Evolutionary conservation across 2,888 invertebrate species (phyloP).

Genomic region (Beris morrisii): DNA sequence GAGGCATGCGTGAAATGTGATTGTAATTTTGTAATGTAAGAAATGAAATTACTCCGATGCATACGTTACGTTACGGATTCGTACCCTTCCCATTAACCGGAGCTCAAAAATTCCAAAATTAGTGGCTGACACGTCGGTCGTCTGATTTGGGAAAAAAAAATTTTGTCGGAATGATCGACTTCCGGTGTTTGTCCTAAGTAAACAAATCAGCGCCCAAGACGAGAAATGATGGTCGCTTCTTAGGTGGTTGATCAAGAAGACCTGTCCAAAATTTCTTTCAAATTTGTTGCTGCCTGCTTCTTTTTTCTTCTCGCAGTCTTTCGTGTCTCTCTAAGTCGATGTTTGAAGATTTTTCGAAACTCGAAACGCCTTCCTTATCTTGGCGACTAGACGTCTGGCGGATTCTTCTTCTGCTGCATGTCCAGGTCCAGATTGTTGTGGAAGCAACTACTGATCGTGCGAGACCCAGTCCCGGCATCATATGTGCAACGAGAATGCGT

Average conservation of each 20-base stretch:
- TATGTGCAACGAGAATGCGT: slow-evolving; percentile 6
- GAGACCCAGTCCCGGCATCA: not conserved
- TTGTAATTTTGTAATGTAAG: no score
- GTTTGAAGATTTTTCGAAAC: not conserved
- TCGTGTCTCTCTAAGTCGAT: not conserved
- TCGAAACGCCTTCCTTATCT: slow-evolving; percentile 7
- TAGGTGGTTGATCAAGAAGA: slow-evolving; percentile 20
- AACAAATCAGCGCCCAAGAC: slow-evolving; percentile 29
- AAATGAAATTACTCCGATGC: no score
- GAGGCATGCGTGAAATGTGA: no score
- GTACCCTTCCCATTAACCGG: no score
- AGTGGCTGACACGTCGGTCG: slow-evolving; percentile 20
- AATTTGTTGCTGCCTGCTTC: slow-evolving; percentile 4
- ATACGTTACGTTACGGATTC: no score
- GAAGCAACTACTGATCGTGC: not conserved
- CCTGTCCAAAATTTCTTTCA: slow-evolving; percentile 1
- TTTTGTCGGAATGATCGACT: slow-evolving; percentile 34
- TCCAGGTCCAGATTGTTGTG: not conserved
- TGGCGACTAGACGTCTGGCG: slow-evolving; percentile 27
- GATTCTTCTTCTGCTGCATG: not conserved
- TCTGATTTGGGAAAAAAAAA: slow-evolving; percentile 25
- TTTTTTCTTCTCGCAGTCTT: not conserved
- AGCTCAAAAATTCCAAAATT: slow-evolving; percentile 10
- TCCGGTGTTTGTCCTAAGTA: slow-evolving; percentile 36
- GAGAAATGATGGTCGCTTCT: slow-evolving; percentile 25